phyloP scores from a whole-genome alignment of 1,140 invertebrate species.

The Zophobas atratus region DNA sequence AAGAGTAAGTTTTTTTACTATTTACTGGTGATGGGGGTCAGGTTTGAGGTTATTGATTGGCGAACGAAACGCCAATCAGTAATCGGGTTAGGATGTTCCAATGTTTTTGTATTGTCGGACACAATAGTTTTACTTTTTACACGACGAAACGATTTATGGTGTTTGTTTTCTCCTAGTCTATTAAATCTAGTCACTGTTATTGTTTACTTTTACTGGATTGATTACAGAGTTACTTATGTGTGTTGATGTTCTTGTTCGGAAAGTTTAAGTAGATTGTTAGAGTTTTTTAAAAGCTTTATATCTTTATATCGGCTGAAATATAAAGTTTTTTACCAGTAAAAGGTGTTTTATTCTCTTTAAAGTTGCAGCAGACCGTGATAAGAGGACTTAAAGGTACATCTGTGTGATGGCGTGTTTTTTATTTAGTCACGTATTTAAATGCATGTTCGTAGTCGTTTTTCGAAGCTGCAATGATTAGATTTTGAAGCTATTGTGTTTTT shows the following conservation, averaged over 20 bases:
- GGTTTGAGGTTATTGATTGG: background rate
- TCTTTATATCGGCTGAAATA: slow-evolving; percentile 43
- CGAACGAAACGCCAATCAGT: background rate
- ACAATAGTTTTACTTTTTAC: slow-evolving; percentile 48
- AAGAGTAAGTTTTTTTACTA: slow-evolving; percentile 72
- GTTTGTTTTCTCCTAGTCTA: slow-evolving; percentile 26
- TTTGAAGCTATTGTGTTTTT: slow-evolving; percentile 2
- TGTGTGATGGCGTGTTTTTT: slow-evolving; percentile 5
- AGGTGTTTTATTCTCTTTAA: slow-evolving; percentile 10
- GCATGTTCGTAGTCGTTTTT: slow-evolving; percentile 6
- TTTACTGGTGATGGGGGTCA: slow-evolving; percentile 56
- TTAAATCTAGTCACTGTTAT: slow-evolving; percentile 49
- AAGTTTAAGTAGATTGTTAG: slow-evolving; percentile 46
- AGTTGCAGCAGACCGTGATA: slow-evolving; percentile 5
- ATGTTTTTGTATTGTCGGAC: background rate
- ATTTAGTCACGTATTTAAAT: background rate
- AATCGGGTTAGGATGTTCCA: background rate
- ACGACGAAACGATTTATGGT: slow-evolving; percentile 33
- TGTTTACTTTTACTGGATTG: slow-evolving; percentile 44
- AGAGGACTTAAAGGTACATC: slow-evolving; percentile 27
- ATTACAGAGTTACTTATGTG: slow-evolving; percentile 34
- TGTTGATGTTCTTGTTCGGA: slow-evolving; percentile 45
- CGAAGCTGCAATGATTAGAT: slow-evolving; percentile 2
- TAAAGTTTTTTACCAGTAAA: slow-evolving; percentile 42
- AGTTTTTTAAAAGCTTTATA: slow-evolving; percentile 47